Evolutionary conservation across 2,797 vertebrate species (phyloP), one percentile per base, ranked within the genome.

Genomic region (Anabacerthia variegaticeps): DNA sequence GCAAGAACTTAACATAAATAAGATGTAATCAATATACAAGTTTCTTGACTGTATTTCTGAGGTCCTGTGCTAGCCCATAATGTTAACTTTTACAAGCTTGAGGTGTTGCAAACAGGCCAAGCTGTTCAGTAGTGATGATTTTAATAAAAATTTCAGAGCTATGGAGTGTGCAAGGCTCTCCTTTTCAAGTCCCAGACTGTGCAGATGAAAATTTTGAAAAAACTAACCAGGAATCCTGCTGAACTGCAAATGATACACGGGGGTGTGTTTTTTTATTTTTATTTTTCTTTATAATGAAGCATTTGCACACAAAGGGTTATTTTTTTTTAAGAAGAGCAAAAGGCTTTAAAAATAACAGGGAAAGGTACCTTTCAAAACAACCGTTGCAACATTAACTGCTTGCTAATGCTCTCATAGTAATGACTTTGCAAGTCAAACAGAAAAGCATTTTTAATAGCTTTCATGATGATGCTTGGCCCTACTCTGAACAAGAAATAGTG

Each of bases 201-300:
- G 28, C 26, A 86, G 37, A 5, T 48, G 43, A 75, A 93, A 80
- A 23, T 20, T 48, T 22, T 6, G 8, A 7, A 24, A 22, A 67
- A 59, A 51, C 2, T 27, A 43, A 63, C 2, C 10, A 51, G 5
- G 11, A 59, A 6, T 51, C 17, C 48, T 55, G 18, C 8, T 76
- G 56, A 56, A 28, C 9, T n/a, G 12, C 20, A 21, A 23, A 5
- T 32, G 18, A 46, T 22, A 12, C 2, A 6, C 20, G 27, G 9
- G 9, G 11, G n/a, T n/a, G n/a, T 26, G 26, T 39, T 27, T 39
- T 37, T 37, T 37, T 37, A 9, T 37, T 37, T 37, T 36, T 36
- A 9, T 36, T 37, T 37, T 36, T 26, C n/a, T 41, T 32, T 17
- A 27, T 1, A 28, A 39, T 30, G 0, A 61, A 32, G 2, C 0